Percentiles rank a stretch among this genome's conserved stretches.
phyloP scores from a whole-genome alignment of 1,140 invertebrate genomes.

The Drosophila nannoptera region DNA sequence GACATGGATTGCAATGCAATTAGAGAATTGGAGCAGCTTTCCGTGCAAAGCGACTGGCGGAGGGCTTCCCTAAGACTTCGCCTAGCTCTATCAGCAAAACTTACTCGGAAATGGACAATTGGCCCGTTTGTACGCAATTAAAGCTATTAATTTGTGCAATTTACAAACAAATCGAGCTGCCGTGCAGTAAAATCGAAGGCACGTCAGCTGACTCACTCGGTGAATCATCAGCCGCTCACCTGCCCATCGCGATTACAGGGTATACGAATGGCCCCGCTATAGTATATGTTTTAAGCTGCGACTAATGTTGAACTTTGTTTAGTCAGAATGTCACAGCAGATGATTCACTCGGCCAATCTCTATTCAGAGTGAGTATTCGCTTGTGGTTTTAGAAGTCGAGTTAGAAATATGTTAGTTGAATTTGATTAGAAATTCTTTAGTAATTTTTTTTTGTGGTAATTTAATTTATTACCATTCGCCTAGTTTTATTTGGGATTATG shows the following conservation, averaged over 20 bases:
- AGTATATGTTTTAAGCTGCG: neutral
- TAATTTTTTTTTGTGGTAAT: too few species aligned
- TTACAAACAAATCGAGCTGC: constrained; percentile 1
- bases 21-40: constrained; percentile 15
- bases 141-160: neutral
- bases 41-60: constrained; percentile 9
- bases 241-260: neutral
- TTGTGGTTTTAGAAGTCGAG: too few species aligned
- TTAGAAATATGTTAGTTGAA: too few species aligned
- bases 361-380: too few species aligned
- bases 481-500: neutral
- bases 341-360: neutral
- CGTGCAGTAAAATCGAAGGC: constrained; percentile 7
- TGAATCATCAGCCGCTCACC: neutral
- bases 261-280: neutral
- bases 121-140: constrained; percentile 1
- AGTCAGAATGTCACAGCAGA: neutral
- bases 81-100: constrained; percentile 1
- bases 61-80: neutral
- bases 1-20: constrained; percentile 19
- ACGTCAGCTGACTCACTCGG: constrained; percentile 27
- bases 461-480: neutral
- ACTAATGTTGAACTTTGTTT: neutral
- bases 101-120: constrained; percentile 19
- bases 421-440: too few species aligned